Conservation (phyloP, 92 coral and sea anemone species). For the Porites cylindrica region DNA sequence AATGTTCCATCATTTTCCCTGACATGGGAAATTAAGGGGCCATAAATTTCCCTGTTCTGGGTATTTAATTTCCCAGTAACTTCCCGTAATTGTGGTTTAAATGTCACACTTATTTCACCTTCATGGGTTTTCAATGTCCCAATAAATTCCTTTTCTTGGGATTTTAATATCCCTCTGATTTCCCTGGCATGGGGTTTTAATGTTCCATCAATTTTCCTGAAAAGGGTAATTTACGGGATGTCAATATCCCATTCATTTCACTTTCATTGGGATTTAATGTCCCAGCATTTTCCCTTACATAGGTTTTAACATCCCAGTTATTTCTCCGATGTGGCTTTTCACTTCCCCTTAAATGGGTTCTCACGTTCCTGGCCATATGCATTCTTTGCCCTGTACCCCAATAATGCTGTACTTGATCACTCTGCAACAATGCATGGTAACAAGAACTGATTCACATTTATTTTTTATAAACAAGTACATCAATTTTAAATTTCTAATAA, state of each 20-base stretch:
- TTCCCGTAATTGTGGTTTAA: too few relatives aligned
- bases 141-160: too few relatives aligned
- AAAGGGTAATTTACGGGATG: conserved; percentile 1
- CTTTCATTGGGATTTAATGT: conserved; percentile 21
- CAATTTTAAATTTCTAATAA: too few relatives aligned
- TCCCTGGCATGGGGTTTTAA: too few relatives aligned
- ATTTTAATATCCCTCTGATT: too few relatives aligned
- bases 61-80: too few relatives aligned
- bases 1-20: too few relatives aligned
- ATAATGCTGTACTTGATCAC: neutral
- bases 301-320: conserved; percentile 23
- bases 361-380: conserved; percentile 43
- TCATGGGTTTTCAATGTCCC: too few relatives aligned
- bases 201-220: conserved; percentile 22
- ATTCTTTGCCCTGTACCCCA: neutral
- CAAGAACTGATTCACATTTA: conserved; percentile 23
- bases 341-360: conserved; percentile 45
- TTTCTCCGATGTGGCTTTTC: conserved; percentile 41
- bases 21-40: too few relatives aligned
- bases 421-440: conserved; percentile 11
- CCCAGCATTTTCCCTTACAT: conserved; percentile 10
- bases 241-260: conserved; percentile 5
- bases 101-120: too few relatives aligned
- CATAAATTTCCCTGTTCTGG: too few relatives aligned
- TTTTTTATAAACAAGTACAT: too few relatives aligned